Base-by-base conservation (phyloP, 2,113 vertebrate genomes). In the Melanerpes aurifrons region DNA sequence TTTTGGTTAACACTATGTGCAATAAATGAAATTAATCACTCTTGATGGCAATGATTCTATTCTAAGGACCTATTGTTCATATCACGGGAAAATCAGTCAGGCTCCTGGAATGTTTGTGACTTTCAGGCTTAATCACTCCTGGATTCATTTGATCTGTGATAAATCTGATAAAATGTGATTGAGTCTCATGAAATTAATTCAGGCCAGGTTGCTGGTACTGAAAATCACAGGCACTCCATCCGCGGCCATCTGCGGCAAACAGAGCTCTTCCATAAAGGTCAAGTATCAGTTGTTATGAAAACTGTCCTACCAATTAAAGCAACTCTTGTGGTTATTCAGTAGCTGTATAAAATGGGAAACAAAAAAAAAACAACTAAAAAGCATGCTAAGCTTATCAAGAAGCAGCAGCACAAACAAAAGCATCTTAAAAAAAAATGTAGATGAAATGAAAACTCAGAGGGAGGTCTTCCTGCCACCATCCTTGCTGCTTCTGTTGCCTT, bases 211-310 rank as follows among this genome's bases (percentile, higher is more conserved):
- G 56, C 59, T 72, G 69, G 15, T 83, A 72, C 62, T 91, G 45
- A 58, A 87, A 87, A 89, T 87, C 10, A 3, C 40, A 95, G 86
- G 53, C 72, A 64, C 21, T 57, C 4, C 1, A 58, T 89, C 72
- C 77, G 57, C 66, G 56, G 62, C 57, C 24, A 62, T 93, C 53
- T 85, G 48, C 92, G 63, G 58, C 48, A 72, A 71, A 78, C n/a
- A 63, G 40, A 75, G 22, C 24, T 78, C 50, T 80, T 70, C 40
- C 21, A n/a, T 71, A 94, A 94, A 95, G 69, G 62, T 82, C 79
- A 89, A 76, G 43, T 70, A 73, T 59, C 71, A 79, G 40, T 54
- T 85, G 21, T 89, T 87, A 69, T 75, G 72, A 87, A 94, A 92
- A 83, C 37, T 75, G n/a, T 56, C 73, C 61, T 43, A 47, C 14